A percentile compares a stretch with the other conserved stretches of the same genome.
These are phyloP conservation scores for Drosophila neoperkinsi DNA, from an alignment of 2,888 invertebrate species.

Conservation along the genomic window DNA sequence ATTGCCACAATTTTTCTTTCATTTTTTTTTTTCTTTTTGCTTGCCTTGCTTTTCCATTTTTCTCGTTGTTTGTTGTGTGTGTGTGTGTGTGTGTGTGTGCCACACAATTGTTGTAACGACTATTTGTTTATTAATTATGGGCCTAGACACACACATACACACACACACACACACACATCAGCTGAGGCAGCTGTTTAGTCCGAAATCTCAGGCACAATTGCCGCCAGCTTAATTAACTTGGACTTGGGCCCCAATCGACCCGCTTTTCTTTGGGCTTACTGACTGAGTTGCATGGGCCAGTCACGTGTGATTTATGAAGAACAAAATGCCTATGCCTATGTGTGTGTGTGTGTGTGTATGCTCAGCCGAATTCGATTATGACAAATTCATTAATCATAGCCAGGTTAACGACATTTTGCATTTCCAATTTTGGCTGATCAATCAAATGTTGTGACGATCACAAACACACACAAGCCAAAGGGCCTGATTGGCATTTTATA, in stretches of 20 bases:
- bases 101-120: slow-evolving; percentile 61
- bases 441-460: slow-evolving; percentile 57
- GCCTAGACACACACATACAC: slow-evolving; percentile 30
- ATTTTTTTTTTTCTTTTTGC: slow-evolving; percentile 11
- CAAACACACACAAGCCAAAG: slow-evolving; percentile 24
- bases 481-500: slow-evolving; percentile 28
- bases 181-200: slow-evolving; percentile 37
- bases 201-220: slow-evolving; percentile 28
- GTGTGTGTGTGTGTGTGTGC: slow-evolving; percentile 27
- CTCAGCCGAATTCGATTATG: slow-evolving; percentile 55
- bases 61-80: slow-evolving; percentile 15
- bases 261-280: slow-evolving; percentile 48
- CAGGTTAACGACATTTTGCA: slow-evolving; percentile 76
- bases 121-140: slow-evolving; percentile 78
- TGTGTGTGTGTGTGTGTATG: background rate
- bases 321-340: slow-evolving; percentile 33
- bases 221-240: slow-evolving; percentile 63
- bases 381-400: slow-evolving; percentile 74
- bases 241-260: slow-evolving; percentile 55
- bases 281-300: slow-evolving; percentile 27
- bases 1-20: slow-evolving; percentile 64
- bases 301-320: slow-evolving; percentile 68
- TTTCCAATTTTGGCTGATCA: slow-evolving; percentile 59
- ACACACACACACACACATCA: slow-evolving; percentile 8
- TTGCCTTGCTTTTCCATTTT: background rate